A percentile compares a stretch with the other conserved stretches of the same genome.
phyloP scores from a whole-genome alignment of 2,888 invertebrate genomes.

The Eristalinus sepulchralis region DNA sequence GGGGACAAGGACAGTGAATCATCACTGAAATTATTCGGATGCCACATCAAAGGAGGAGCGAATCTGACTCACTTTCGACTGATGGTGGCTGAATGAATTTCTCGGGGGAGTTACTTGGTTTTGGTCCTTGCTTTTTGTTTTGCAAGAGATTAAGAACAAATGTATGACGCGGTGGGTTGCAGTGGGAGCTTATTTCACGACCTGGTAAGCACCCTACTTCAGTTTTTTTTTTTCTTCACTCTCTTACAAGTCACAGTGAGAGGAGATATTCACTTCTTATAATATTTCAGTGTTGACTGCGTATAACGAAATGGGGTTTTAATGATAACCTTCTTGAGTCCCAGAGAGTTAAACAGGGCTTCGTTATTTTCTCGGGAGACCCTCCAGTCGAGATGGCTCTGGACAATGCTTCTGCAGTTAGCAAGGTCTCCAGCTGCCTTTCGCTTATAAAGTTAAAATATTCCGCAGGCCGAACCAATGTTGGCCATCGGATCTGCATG shows the following conservation, averaged over 20 bases:
- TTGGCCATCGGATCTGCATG: no score
- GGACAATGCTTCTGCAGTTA: no score
- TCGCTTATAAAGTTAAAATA: no score
- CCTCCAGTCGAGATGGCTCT: no score
- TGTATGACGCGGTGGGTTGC: background rate
- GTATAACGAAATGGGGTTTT: background rate
- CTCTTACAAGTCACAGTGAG: background rate
- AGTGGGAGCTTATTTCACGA: background rate
- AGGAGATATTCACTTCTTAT: background rate
- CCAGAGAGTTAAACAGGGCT: no score
- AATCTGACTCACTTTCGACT: background rate
- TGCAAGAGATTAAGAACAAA: background rate
- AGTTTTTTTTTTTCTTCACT: background rate
- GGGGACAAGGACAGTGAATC: conserved; percentile 15
- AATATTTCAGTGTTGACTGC: background rate
- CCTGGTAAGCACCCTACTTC: background rate
- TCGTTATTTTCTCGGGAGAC: no score
- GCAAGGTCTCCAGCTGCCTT: no score
- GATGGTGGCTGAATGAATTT: background rate
- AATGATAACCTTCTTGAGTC: no score
- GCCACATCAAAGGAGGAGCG: background rate
- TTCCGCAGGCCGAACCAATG: no score
- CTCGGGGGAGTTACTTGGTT: background rate
- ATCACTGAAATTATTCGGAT: conserved; percentile 34
- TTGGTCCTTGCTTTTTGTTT: background rate